phyloP scores from a whole-genome alignment of 2,113 vertebrate species.

The Chiloscyllium plagiosum region DNA sequence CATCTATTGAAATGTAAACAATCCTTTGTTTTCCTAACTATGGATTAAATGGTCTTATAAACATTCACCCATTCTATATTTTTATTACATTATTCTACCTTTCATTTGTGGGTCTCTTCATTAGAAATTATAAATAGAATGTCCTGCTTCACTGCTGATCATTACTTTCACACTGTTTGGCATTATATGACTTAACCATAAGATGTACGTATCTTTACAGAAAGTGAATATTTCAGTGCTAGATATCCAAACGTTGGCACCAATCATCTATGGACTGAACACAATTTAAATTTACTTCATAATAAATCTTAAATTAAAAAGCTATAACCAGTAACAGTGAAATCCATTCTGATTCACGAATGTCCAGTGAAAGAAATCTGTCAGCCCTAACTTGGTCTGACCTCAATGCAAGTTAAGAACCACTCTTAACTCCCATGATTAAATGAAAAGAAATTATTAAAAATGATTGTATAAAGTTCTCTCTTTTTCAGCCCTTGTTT shows the following conservation, averaged over 20 bases:
- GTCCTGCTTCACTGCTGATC: neutral
- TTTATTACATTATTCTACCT: neutral
- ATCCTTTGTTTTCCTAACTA: neutral
- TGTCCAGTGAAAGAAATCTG: too few relatives aligned
- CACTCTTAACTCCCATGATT: too few relatives aligned
- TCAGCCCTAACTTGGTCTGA: too few relatives aligned
- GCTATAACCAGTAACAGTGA: too few relatives aligned
- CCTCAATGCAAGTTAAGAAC: too few relatives aligned
- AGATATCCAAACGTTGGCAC: too few relatives aligned
- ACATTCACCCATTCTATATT: neutral
- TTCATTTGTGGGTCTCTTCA: neutral
- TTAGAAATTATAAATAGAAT: neutral
- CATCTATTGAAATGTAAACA: neutral
- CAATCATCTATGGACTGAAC: too few relatives aligned
- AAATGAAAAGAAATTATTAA: too few relatives aligned
- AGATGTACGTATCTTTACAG: neutral
- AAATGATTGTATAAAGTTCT: neutral
- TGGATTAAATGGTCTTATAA: neutral
- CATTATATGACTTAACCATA: neutral
- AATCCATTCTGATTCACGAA: too few relatives aligned
- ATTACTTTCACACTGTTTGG: neutral
- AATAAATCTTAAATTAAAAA: too few relatives aligned
- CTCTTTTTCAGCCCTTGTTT: neutral
- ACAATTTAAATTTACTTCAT: too few relatives aligned
- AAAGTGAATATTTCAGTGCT: too few relatives aligned